These are phyloP conservation scores for Pipistrellus nathusii DNA, from an alignment of 2,797 vertebrate species.

Conservation along the genomic window DNA sequence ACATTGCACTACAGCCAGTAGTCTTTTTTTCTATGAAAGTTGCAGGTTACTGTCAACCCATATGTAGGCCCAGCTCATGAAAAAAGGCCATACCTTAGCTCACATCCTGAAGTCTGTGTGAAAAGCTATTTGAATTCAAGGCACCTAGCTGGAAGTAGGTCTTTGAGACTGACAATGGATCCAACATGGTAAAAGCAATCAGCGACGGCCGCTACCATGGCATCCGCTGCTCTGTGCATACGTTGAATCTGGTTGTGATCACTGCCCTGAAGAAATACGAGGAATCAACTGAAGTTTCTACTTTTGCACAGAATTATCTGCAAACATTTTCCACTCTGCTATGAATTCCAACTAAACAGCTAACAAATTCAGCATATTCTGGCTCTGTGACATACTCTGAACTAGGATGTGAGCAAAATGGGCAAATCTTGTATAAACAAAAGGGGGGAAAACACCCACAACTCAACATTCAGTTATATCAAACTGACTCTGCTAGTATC, in stretches of 20 bases:
- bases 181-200: slow-evolving; percentile 86
- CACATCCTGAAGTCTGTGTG: slow-evolving; percentile 85
- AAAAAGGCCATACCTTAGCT: slow-evolving; percentile 85
- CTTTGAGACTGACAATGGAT: slow-evolving; percentile 85
- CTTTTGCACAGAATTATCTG: slow-evolving; percentile 81
- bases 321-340: slow-evolving; percentile 81
- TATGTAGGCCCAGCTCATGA: slow-evolving; percentile 83
- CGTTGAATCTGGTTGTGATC: slow-evolving; percentile 85
- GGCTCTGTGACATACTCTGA: slow-evolving; percentile 65
- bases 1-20: slow-evolving; percentile 55
- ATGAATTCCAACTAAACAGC: slow-evolving; percentile 75
- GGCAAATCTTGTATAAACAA: slow-evolving; percentile 63
- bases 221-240: slow-evolving; percentile 84
- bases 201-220: slow-evolving; percentile 85
- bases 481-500: slow-evolving; percentile 41
- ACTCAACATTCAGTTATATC: slow-evolving; percentile 49
- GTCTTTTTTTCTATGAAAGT: slow-evolving; percentile 69
- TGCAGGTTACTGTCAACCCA: slow-evolving; percentile 82
- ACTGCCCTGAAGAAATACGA: slow-evolving; percentile 85
- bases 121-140: slow-evolving; percentile 86
- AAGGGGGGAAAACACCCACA: not conserved
- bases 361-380: slow-evolving; percentile 66
- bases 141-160: slow-evolving; percentile 85
- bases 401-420: slow-evolving; percentile 82
- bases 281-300: slow-evolving; percentile 84